phyloP scores from a whole-genome alignment of 2,888 invertebrate species.

The Drosophila mimica region DNA sequence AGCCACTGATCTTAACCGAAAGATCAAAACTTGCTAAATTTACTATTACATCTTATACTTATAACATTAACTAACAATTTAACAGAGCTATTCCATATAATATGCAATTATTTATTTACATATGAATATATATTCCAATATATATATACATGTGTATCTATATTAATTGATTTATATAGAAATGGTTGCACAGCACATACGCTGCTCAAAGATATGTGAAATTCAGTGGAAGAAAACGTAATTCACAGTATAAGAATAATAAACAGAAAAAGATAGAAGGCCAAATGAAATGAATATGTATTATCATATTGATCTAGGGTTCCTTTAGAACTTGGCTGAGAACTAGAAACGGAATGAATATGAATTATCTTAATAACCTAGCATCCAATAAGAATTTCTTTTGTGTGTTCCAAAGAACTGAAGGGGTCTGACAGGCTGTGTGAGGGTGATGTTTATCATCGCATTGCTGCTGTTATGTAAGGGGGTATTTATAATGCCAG shows the following conservation, averaged over 20 bases:
- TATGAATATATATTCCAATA: too few relatives aligned
- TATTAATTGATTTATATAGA: background rate
- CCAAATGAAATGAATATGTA: background rate
- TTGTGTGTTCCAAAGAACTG: background rate
- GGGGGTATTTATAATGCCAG: slow-evolving; percentile 6
- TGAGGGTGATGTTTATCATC: slow-evolving; percentile 20
- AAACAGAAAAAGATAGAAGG: background rate
- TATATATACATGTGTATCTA: background rate
- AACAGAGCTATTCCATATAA: background rate
- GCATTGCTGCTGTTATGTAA: slow-evolving; percentile 15
- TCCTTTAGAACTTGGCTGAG: background rate
- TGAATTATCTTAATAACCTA: slow-evolving; percentile 1
- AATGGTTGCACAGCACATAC: background rate
- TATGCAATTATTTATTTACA: background rate
- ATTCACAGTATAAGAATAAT: too few relatives aligned
- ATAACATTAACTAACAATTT: background rate
- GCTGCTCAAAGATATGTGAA: too few relatives aligned
- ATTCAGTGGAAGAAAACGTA: too few relatives aligned
- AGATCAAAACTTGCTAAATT: background rate
- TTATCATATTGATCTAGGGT: background rate
- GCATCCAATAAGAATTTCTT: background rate
- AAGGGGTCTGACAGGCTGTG: slow-evolving; percentile 1
- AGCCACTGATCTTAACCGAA: background rate
- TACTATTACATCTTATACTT: background rate
- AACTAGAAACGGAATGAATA: background rate